Conservation (phyloP, 2,113 vertebrate species). For the Carlito syrichta region DNA sequence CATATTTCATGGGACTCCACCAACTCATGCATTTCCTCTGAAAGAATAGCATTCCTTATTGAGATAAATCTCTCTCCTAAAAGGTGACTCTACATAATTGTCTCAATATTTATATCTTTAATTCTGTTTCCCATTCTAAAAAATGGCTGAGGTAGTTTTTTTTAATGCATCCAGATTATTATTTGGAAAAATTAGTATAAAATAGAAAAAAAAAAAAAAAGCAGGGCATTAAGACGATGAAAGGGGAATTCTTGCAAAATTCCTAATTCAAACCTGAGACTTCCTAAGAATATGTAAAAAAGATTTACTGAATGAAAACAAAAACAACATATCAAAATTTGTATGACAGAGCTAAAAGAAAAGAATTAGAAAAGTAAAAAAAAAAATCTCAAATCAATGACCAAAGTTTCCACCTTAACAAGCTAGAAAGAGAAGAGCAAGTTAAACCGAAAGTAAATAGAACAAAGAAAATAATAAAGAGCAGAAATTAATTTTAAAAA, state of each 20-base stretch:
- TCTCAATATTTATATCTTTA: not conserved
- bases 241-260: not conserved
- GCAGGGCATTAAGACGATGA: not conserved
- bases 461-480: not conserved
- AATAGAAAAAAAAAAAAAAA: slow-evolving; percentile 21
- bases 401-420: not conserved
- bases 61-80: not conserved
- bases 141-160: not conserved
- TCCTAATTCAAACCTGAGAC: not conserved
- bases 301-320: slow-evolving; percentile 1
- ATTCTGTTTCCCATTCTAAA: not conserved
- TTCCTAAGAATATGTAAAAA: not conserved
- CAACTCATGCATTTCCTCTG: not conserved
- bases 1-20: not conserved
- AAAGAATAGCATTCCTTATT: not conserved
- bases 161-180: not conserved
- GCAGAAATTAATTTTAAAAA: too few relatives aligned
- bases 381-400: not conserved
- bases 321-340: not conserved
- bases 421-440: not conserved
- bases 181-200: not conserved
- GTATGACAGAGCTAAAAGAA: not conserved
- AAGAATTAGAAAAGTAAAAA: not conserved
- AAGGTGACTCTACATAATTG: not conserved
- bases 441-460: not conserved